These are phyloP conservation scores for Emydocephalus ijimae DNA, from an alignment of 2,113 vertebrate genomes.

Conservation along the genomic window DNA sequence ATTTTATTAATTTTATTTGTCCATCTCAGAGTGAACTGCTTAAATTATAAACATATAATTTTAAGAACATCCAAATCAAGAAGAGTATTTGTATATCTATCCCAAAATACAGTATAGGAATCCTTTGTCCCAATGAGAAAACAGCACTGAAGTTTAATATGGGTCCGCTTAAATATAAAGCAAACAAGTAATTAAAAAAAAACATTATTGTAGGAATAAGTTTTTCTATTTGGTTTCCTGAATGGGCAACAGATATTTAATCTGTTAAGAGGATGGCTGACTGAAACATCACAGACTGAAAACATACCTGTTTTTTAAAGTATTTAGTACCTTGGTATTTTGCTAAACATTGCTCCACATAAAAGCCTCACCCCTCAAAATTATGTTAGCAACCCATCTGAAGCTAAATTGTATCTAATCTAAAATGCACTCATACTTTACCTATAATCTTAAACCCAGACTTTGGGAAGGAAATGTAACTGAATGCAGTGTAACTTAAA, in stretches of 20 bases:
- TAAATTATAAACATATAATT: background rate
- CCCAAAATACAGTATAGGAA: background rate
- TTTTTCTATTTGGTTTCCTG: background rate
- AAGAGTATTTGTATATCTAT: background rate
- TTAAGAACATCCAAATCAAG: background rate
- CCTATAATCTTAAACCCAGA: background rate
- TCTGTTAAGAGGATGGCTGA: background rate
- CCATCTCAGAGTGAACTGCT: background rate
- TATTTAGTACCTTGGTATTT: background rate
- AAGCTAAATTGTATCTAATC: background rate
- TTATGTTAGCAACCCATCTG: background rate
- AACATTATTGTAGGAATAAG: background rate
- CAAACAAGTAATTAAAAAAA: background rate
- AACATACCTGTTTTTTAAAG: background rate
- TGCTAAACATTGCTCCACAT: background rate
- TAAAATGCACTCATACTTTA: background rate
- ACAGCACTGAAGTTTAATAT: background rate
- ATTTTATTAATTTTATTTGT: background rate
- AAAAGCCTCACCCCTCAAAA: background rate
- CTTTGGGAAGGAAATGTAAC: background rate
- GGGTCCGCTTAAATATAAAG: background rate
- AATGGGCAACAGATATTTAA: background rate
- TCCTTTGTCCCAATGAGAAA: background rate
- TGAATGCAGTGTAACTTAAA: background rate
- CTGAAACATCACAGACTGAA: background rate